Base-by-base conservation (phyloP, 2,888 invertebrate species). In the Hesperia comma region DNA sequence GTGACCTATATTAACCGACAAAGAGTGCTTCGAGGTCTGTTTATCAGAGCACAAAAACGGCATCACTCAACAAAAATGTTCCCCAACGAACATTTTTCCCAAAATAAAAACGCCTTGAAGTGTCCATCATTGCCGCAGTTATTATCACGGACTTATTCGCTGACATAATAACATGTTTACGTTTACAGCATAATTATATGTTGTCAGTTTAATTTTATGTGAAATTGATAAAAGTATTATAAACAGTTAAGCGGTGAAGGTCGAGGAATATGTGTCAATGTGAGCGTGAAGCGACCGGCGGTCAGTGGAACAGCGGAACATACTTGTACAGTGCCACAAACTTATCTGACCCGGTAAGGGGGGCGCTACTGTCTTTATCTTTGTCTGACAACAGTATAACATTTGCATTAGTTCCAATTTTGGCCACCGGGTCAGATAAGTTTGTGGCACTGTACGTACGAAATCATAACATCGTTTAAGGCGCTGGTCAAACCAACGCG, bases 101-200 rank as follows among this genome's bases (percentile, higher is more conserved):
- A 46, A 15, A 46, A 46, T 15, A 49, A 49, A 49, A 19, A 10
- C 8, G 10, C 49, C 49, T 19, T 49, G 19, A 19, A 49, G 10
- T 3, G 19, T 19, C 19, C 46, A 10, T 46, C 46, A 46, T 19
- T 7, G 19, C 6, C 10, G 43, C 46, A 46, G 19, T 46, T 19
- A 46, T 10, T 8, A 46, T 46, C 10, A 46, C 3, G 19, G 10
- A 46, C 19, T 17, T 46, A 33, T 33, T 1, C 46, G 19, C 10
- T 66, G 54, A 60, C 54, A 60, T 15, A 46, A 55, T 46, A 61
- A 55, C 21, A 56, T 66, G 33, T 54, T 66, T 61, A 61, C 55
- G 21, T 61, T 55, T 61, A 55, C 54, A 61, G 43, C 54, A 33
- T 66, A 66, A 66, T 66, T 55, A 66, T 54, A 46, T 37, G 43